phyloP scores from a whole-genome alignment of 2,888 invertebrate genomes.

The Oscheius sp. region DNA sequence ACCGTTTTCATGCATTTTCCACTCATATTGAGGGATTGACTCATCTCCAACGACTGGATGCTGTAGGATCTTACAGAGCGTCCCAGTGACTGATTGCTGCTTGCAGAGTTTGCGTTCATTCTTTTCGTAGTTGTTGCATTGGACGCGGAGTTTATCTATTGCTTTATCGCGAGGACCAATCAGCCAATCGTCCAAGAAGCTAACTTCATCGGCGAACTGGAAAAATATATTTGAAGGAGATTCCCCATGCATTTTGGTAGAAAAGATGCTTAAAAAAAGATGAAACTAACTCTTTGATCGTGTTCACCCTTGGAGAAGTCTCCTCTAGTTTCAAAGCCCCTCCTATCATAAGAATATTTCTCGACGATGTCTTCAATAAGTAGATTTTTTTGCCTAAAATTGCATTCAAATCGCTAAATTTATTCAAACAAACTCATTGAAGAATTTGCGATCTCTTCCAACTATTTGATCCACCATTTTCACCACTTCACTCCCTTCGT shows the following conservation, averaged over 20 bases:
- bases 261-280: not conserved
- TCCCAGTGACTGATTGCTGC: slow-evolving; percentile 83
- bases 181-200: slow-evolving; percentile 77
- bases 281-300: slow-evolving; percentile 34
- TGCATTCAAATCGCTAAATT: not conserved
- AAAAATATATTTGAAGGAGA: slow-evolving; percentile 36
- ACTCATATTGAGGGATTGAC: slow-evolving; percentile 30
- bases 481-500: not conserved
- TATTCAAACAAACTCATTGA: slow-evolving; percentile 2
- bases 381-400: not conserved
- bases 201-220: slow-evolving; percentile 81
- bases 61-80: slow-evolving; percentile 77
- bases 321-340: slow-evolving; percentile 6
- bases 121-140: slow-evolving; percentile 88
- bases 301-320: slow-evolving; percentile 49
- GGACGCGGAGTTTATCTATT: slow-evolving; percentile 79
- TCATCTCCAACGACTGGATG: slow-evolving; percentile 46
- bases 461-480: not conserved
- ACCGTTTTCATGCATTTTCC: slow-evolving; percentile 37
- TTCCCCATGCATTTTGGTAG: too few relatives aligned
- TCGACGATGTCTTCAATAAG: slow-evolving; percentile 18
- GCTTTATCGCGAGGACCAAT: slow-evolving; percentile 73
- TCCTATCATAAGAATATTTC: not conserved
- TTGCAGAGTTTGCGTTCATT: slow-evolving; percentile 87
- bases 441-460: not conserved